These are phyloP conservation scores for Platerodrilus igneus DNA, from an alignment of 2,888 invertebrate genomes.

Conservation along the genomic window DNA sequence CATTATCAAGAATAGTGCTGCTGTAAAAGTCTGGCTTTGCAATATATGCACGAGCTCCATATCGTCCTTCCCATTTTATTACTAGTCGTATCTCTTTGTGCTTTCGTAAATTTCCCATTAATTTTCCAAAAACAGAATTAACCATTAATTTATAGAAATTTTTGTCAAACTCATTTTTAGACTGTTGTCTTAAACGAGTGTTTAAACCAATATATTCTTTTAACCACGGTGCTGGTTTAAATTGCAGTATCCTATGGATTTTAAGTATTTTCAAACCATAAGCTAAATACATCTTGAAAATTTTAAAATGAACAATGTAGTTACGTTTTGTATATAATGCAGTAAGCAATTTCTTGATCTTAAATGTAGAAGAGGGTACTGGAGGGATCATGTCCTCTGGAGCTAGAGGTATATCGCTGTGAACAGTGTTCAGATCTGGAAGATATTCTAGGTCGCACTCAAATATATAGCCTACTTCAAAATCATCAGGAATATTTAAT, in stretches of 20 bases:
- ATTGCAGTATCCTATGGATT: slow-evolving; percentile 11
- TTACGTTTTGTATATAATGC: slow-evolving; percentile 5
- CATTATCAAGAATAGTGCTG: slow-evolving; percentile 8
- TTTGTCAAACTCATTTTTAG: slow-evolving; percentile 11
- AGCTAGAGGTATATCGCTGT: too few species aligned
- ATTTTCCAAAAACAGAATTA: slow-evolving; percentile 10
- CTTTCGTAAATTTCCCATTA: slow-evolving; percentile 10
- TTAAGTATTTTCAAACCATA: slow-evolving; percentile 12
- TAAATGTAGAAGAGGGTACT: too few species aligned
- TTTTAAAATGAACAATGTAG: slow-evolving; percentile 7
- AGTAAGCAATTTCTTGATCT: slow-evolving; percentile 3
- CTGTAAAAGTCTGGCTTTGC: slow-evolving; percentile 4
- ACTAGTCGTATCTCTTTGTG: slow-evolving; percentile 1
- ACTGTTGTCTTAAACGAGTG: not conserved
- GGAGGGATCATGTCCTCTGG: too few species aligned
- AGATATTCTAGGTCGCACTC: too few species aligned
- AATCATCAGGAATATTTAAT: too few species aligned
- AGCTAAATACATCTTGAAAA: slow-evolving; percentile 7
- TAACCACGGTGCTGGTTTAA: slow-evolving; percentile 8
- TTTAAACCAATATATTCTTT: slow-evolving; percentile 11
- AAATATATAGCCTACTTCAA: too few species aligned
- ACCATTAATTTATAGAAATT: slow-evolving; percentile 13
- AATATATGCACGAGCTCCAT: too few species aligned
- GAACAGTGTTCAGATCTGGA: too few species aligned
- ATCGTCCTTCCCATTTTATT: too few species aligned